A percentile compares a stretch with the other conserved stretches of the same genome.
Conservation (phyloP, 2,113 vertebrate species). For the Sinosuthora webbiana region DNA sequence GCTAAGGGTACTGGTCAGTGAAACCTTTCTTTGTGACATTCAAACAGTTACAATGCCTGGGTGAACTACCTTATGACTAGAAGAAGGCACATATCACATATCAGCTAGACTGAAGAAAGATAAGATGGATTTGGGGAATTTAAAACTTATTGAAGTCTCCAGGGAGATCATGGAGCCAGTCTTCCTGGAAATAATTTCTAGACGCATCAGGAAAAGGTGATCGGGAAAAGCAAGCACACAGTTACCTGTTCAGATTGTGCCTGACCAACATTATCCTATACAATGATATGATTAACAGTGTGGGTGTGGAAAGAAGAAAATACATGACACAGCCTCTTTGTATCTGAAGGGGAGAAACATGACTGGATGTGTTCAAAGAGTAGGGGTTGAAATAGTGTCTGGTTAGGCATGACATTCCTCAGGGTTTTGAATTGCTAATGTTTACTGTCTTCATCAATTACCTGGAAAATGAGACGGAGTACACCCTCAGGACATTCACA, state of each 20-base stretch:
- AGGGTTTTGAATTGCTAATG: not conserved
- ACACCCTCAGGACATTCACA: not conserved
- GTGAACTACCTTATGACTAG: not conserved
- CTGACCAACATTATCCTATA: not conserved
- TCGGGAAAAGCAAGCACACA: accelerated
- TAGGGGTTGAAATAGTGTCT: not conserved
- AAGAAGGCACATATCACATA: not conserved
- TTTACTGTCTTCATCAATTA: not conserved
- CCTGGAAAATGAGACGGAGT: not conserved
- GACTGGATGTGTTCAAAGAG: not conserved
- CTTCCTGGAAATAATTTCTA: not conserved
- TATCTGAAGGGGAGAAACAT: not conserved
- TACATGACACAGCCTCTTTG: not conserved
- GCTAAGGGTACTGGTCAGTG: not conserved
- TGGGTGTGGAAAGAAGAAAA: not conserved
- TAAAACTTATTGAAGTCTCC: not conserved
- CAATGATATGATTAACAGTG: not conserved
- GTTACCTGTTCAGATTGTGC: not conserved
- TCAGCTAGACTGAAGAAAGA: not conserved
- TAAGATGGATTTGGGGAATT: not conserved
- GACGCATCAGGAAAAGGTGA: not conserved
- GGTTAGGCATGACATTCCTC: not conserved
- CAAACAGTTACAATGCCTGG: not conserved
- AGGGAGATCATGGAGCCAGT: not conserved
- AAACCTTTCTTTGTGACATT: not conserved